Base-by-base conservation (phyloP, 2,888 invertebrate genomes). In the Electrophaes corylata region DNA sequence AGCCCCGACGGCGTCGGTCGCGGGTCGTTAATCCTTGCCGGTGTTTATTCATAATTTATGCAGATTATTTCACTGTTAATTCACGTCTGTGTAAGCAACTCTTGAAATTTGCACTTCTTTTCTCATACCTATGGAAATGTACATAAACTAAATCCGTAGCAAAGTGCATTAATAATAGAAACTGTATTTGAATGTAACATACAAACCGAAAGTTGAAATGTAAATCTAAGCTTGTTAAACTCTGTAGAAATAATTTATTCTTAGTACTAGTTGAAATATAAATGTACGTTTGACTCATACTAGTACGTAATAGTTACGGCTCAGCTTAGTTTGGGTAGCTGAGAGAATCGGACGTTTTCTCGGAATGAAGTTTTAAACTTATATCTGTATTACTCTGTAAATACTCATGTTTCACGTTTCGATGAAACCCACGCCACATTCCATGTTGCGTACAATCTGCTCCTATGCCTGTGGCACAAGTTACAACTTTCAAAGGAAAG, bases 31-130 rank as follows among this genome's bases (percentile, higher is more conserved):
- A 84, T 84, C 81, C 80, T 73, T 72, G 78, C 81, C 78, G 73
- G 72, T 66, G 81, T 75, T 82, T 82, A 78, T 83, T 83, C 81
- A 83, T 84, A 80, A 83, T 85, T 86, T 85, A 88, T 86, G 84
- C 80, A 84, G 76, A 75, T 79, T 80, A 84, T 85, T 83, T 81
- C 71, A 67, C 74, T 75, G 77, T 78, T 83, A 84, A 86, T 85
- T 84, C 76, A 78, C 75, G 78, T 69, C 76, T 75, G 78, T 83
- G 76, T 78, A 80, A 80, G 72, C 72, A 72, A 68, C 71, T 75
- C 64, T 26, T 80, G 66, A 81, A 84, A 80, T 79, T 79, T 80
- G 72, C 69, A 77, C 60, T 67, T 63, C 66, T 70, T 67, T 67
- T 62, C 64, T 60, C 60, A 33, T 16, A 50, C 16, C 29, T 37